Conservation (phyloP, 2,797 vertebrate species). For the Crocidura indochinensis region DNA sequence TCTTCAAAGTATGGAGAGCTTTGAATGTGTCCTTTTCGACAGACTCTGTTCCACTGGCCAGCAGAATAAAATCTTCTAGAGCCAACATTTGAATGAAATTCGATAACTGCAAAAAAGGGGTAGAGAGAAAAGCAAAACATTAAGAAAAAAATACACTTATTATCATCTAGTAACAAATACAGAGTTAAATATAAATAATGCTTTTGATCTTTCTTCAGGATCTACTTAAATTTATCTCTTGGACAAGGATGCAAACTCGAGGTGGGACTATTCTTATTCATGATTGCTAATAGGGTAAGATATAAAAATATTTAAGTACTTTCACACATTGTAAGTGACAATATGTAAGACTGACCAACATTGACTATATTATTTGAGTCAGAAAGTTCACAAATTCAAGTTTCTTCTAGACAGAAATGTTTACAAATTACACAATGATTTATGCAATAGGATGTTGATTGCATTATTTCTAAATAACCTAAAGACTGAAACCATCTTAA, state of each 20-base stretch:
- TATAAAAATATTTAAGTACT: slow-evolving; percentile 47
- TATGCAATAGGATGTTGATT: background rate
- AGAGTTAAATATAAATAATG: background rate
- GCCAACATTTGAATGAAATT: slow-evolving; percentile 87
- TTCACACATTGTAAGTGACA: background rate
- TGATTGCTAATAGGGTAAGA: slow-evolving; percentile 2
- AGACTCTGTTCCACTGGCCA: slow-evolving; percentile 91
- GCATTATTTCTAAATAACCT: slow-evolving; percentile 27
- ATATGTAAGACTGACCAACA: slow-evolving; percentile 18
- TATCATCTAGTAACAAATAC: slow-evolving; percentile 19
- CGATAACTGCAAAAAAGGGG: slow-evolving; percentile 85
- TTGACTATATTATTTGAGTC: slow-evolving; percentile 31
- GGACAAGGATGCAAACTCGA: slow-evolving; percentile 22
- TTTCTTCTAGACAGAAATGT: background rate
- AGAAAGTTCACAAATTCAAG: background rate
- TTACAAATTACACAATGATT: slow-evolving; percentile 47
- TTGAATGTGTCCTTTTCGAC: slow-evolving; percentile 91
- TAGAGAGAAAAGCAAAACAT: slow-evolving; percentile 8
- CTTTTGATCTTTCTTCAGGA: slow-evolving; percentile 22
- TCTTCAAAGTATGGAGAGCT: slow-evolving; percentile 87
- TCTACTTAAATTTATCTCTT: slow-evolving; percentile 46
- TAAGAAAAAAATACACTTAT: slow-evolving; percentile 28
- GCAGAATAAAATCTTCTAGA: slow-evolving; percentile 91
- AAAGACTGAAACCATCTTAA: slow-evolving; percentile 42
- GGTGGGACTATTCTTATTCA: slow-evolving; percentile 40